A percentile compares a stretch with the other conserved stretches of the same genome.
These are phyloP conservation scores for Fregata magnificens DNA, from an alignment of 2,113 vertebrate species.

Conservation along the genomic window DNA sequence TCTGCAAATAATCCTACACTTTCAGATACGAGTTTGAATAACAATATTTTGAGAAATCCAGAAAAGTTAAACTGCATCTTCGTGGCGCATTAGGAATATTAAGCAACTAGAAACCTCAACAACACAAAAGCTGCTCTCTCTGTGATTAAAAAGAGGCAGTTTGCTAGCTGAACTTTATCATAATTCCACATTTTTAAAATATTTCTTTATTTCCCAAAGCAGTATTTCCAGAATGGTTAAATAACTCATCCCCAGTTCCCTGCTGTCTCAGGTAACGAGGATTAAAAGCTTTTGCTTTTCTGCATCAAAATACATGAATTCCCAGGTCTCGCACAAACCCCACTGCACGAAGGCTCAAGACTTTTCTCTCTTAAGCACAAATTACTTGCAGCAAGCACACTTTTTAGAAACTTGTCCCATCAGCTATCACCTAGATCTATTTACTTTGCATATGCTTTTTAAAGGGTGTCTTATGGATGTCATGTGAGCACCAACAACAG, in stretches of 20 bases:
- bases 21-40: not conserved
- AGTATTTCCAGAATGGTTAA: not conserved
- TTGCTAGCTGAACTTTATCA: not conserved
- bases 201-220: not conserved
- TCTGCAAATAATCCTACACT: not conserved
- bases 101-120: not conserved
- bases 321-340: not conserved
- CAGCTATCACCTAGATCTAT: not conserved
- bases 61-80: not conserved
- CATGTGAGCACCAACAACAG: not conserved
- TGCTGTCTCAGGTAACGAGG: not conserved
- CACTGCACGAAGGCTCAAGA: not conserved
- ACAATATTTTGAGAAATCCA: not conserved
- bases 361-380: not conserved
- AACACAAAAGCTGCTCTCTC: not conserved
- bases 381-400: not conserved
- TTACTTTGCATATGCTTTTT: not conserved
- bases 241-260: not conserved
- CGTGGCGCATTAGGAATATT: not conserved
- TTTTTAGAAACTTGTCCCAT: not conserved
- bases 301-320: not conserved
- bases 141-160: not conserved
- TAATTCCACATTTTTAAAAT: not conserved
- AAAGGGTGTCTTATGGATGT: not conserved
- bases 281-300: not conserved